Base-by-base conservation (phyloP, 1,140 invertebrate genomes). In the Drosophila sp. region DNA sequence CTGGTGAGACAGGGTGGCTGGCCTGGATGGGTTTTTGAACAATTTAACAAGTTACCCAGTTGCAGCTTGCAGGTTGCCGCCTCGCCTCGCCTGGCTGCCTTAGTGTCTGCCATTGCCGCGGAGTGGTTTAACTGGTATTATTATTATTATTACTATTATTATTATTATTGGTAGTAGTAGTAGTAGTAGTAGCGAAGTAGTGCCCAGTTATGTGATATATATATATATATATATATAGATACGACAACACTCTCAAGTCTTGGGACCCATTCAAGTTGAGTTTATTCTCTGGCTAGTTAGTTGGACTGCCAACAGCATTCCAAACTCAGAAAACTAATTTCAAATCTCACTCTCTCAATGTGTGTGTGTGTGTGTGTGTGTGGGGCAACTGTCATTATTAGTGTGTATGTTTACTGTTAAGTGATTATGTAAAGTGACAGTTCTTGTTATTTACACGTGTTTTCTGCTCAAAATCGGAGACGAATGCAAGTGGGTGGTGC, bases 101-200 rank as follows among this genome's bases (percentile, higher is more conserved):
- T 41, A 63, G 32, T 70, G 75, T 77, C 75, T 77, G 71, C 71
- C 75, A 40, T 33, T 74, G 66, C 75, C 75, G 66, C 71, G 73
- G 73, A 77, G 75, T 77, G 71, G 71, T 74, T 66, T 70, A 77
- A 77, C 75, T 77, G 75, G 75, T 77, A 65, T 77, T 74, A 72
- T 67, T 67, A 77, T 77, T 69, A 77, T 56, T 56, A 56, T 30
- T 56, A 56, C 23, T 23, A 57, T 57, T 35, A 57, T 57, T 35
- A 47, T 57, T 57, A 58, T 25, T 58, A 58, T 58, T 58, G 23
- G 17, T 58, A 58, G 32, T 58, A 58, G 17, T 17, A 38, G 25
- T 29, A 54, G 68, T 72, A 76, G 72, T 70, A 77, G 66, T 77
- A 65, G 74, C 70, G 63, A 56, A 62, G 61, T 74, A 74, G 58